phyloP scores from a whole-genome alignment of 1,140 invertebrate species.

The Hydropsyche tenuis region DNA sequence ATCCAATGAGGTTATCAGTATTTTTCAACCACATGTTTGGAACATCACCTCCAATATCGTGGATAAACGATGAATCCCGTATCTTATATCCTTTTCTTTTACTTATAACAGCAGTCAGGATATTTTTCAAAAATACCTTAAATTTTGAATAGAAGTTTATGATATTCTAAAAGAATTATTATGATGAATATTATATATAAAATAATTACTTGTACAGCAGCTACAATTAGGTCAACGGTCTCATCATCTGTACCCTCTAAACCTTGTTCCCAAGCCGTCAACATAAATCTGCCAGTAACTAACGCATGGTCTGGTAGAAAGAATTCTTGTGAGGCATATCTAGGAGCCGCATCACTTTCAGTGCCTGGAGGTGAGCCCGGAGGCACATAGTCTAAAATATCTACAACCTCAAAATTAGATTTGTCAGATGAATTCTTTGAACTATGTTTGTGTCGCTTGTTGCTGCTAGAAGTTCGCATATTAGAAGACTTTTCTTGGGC shows the following conservation, averaged over 20 bases:
- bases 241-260: conserved; percentile 79
- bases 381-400: conserved; percentile 63
- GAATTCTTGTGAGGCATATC: conserved; percentile 70
- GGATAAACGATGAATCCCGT: conserved; percentile 71
- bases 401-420: conserved; percentile 69
- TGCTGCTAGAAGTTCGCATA: conserved; percentile 59
- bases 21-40: conserved; percentile 75
- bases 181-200: conserved; percentile 15
- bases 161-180: neutral
- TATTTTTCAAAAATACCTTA: conserved; percentile 77
- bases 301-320: conserved; percentile 79
- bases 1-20: conserved; percentile 59
- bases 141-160: too few species aligned
- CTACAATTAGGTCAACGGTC: conserved; percentile 76
- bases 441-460: conserved; percentile 65
- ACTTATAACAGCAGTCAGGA: conserved; percentile 74
- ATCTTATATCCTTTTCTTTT: conserved; percentile 76
- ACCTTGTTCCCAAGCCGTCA: conserved; percentile 83
- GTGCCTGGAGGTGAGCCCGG: conserved; percentile 49
- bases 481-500: conserved; percentile 52
- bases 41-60: conserved; percentile 74
- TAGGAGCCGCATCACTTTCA: conserved; percentile 57
- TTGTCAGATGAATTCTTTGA: conserved; percentile 67
- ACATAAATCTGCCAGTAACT: conserved; percentile 77
- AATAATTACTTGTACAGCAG: conserved; percentile 68